Percentiles rank a stretch among this genome's conserved stretches.
Evolutionary conservation across 2,888 invertebrate species (phyloP).

Genomic region (Calameuta pallipes): DNA sequence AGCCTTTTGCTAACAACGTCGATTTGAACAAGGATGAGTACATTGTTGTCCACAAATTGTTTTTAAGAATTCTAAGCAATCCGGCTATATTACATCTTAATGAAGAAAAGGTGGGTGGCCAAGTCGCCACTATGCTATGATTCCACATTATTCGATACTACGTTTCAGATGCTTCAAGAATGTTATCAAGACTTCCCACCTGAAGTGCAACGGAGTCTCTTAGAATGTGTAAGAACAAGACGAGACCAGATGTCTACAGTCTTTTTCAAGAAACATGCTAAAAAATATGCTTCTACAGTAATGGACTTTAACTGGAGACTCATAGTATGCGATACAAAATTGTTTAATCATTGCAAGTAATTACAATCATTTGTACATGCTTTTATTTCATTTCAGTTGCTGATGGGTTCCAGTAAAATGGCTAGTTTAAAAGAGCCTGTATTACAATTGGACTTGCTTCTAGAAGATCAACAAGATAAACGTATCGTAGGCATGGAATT

Average conservation of each 20-base stretch:
- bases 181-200: constrained; percentile 55
- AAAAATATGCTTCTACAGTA: constrained; percentile 58
- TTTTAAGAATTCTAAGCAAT: constrained; percentile 45
- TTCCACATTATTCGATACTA: constrained; percentile 13
- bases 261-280: constrained; percentile 48
- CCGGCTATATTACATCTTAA: constrained; percentile 49
- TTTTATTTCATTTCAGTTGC: constrained; percentile 53
- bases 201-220: constrained; percentile 44
- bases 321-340: constrained; percentile 51
- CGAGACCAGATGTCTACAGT: constrained; percentile 49
- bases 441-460: constrained; percentile 65
- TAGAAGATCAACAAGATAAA: constrained; percentile 43
- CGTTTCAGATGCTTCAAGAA: constrained; percentile 50
- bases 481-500: constrained; percentile 50
- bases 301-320: constrained; percentile 69
- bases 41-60: constrained; percentile 40
- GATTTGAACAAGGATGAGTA: constrained; percentile 54
- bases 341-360: constrained; percentile 3
- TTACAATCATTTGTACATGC: not conserved
- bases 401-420: constrained; percentile 69
- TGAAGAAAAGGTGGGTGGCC: constrained; percentile 47
- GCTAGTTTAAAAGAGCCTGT: constrained; percentile 67
- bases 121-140: not conserved
- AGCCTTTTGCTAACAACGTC: constrained; percentile 45
- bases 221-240: constrained; percentile 50